Base-by-base conservation (phyloP, 1,140 invertebrate species). In the Dendrolimus kikuchii region DNA sequence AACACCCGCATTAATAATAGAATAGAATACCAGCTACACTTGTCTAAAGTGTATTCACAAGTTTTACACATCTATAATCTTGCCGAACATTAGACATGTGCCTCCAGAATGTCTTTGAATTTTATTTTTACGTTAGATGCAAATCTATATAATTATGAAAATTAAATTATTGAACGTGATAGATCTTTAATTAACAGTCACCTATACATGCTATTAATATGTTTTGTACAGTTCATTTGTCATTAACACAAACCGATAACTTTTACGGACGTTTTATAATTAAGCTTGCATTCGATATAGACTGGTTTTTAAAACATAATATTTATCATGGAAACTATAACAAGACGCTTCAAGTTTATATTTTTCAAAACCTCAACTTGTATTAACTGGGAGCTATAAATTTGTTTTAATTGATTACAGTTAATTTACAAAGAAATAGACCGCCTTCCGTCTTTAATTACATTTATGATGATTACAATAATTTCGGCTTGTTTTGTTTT, bases 321-420 rank as follows among this genome's bases (percentile, higher is more conserved):
- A 67, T 72, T 72, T 72, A 72, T 72, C 57, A 65, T 61, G 40
- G 55, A 72, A 65, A 65, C 64, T 65, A 69, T 67, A 69, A 73
- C 66, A 68, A 68, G 63, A 58, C 54, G 60, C 54, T 64, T 53
- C 37, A 53, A 65, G 59, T 60, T 72, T 68, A 61, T 60, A 68
- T 69, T 69, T 59, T 23, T 51, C 23, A 56, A 50, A 56, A 62
- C 49, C 46, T 59, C 46, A 60, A 55, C 53, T 62, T 57, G 46
- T 56, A 63, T 68, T 66, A 70, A 68, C 59, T 64, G 49, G 57
- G 40, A 59, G 66, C 61, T 55, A 75, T 78, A 75, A 75, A 71
- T 74, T 73, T 59, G 51, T 66, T 71, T 68, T 75, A 74, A 75
- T 75, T 78, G 72, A 75, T 75, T 67, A 71, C 68, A 62, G 67